A percentile compares a stretch with the other conserved stretches of the same genome.
Evolutionary conservation across 1,140 invertebrate species (phyloP).

Genomic region (Colletes gigas): DNA sequence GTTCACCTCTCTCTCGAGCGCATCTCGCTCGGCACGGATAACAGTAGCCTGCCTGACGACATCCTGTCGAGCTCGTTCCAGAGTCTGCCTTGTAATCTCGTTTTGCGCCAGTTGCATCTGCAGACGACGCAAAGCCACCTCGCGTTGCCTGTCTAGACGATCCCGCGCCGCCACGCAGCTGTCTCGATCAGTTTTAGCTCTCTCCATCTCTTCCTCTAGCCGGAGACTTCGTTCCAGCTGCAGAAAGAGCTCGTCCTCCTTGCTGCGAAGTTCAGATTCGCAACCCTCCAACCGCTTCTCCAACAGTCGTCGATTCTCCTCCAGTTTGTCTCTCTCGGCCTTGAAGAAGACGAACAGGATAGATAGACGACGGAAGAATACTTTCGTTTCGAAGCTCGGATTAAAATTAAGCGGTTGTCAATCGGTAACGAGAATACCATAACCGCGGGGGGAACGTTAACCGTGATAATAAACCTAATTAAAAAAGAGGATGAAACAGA

Average conservation of each 20-base stretch:
- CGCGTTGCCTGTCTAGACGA: slow-evolving; percentile 70
- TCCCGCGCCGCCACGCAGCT: slow-evolving; percentile 68
- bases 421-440: background rate
- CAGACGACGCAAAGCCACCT: slow-evolving; percentile 76
- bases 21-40: slow-evolving; percentile 83
- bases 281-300: slow-evolving; percentile 82
- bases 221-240: slow-evolving; percentile 83
- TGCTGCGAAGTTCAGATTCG: slow-evolving; percentile 82
- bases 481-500: slow-evolving; percentile 33
- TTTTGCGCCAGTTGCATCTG: slow-evolving; percentile 83
- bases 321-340: slow-evolving; percentile 83
- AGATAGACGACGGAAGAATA: background rate
- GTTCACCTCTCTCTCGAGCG: slow-evolving; percentile 83
- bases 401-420: background rate
- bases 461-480: slow-evolving; percentile 31
- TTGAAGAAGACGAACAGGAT: slow-evolving; percentile 67
- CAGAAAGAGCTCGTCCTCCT: slow-evolving; percentile 85
- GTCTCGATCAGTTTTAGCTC: slow-evolving; percentile 69
- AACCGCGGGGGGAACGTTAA: background rate
- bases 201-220: slow-evolving; percentile 84
- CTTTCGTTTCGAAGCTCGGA: too few relatives aligned
- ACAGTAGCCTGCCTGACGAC: slow-evolving; percentile 83
- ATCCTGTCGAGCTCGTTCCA: slow-evolving; percentile 83
- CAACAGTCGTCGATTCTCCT: slow-evolving; percentile 79
- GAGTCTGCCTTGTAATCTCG: slow-evolving; percentile 81